phyloP scores from a whole-genome alignment of 2,888 invertebrate genomes.

The Mycogona germanica region DNA sequence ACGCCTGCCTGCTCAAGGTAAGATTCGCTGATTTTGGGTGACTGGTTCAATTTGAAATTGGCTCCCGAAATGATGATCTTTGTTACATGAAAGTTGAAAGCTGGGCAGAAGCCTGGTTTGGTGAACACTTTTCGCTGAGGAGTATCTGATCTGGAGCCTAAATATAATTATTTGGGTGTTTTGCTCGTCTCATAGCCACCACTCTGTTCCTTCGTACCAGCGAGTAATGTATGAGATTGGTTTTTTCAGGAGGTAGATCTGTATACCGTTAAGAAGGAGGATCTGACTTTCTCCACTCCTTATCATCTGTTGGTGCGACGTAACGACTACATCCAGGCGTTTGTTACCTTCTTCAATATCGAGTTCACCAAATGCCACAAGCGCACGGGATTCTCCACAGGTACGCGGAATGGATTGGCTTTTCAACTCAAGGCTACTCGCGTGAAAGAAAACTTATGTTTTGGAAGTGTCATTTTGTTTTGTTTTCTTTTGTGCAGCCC shows the following conservation, averaged over 20 bases:
- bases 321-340: constrained; percentile 93
- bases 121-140: background rate
- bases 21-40: constrained; percentile 5
- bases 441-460: background rate
- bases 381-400: constrained; percentile 91
- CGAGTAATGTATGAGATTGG: too few relatives aligned
- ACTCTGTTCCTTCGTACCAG: too few relatives aligned
- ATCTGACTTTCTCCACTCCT: constrained; percentile 17
- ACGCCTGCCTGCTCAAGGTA: constrained; percentile 77
- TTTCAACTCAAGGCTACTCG: background rate
- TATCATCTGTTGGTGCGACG: constrained; percentile 41
- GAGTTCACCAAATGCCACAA: constrained; percentile 99
- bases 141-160: background rate
- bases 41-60: background rate
- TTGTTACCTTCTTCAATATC: constrained; percentile 98
- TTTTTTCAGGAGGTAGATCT: constrained; percentile 75
- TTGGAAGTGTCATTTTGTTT: background rate
- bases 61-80: background rate
- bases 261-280: constrained; percentile 86
- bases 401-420: constrained; percentile 27
- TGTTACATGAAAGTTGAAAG: background rate
- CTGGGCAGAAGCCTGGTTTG: background rate
- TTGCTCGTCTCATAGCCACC: too few relatives aligned
- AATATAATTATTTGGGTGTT: too few relatives aligned
- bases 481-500: constrained; percentile 42